Percentiles rank a stretch among this genome's conserved stretches.
Conservation (phyloP, 37 sponge, comb jelly and placozoan genomes). For the Spongilla lacustris region DNA sequence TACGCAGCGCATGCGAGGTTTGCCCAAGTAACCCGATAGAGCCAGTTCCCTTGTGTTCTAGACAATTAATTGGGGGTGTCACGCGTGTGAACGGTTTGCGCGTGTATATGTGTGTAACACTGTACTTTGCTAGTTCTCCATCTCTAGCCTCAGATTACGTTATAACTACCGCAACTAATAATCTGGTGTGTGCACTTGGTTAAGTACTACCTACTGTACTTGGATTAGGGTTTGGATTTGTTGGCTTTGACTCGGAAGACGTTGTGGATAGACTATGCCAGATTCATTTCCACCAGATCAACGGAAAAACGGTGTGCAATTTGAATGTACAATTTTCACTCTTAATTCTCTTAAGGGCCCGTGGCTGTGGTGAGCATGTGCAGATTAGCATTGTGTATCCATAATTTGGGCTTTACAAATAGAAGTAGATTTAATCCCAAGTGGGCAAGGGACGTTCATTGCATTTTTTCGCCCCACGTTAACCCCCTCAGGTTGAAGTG, state of each 20-base stretch:
- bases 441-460: no score
- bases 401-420: no score
- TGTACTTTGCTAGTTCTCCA: not conserved
- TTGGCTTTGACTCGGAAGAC: constrained; percentile 41
- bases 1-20: constrained; percentile 62
- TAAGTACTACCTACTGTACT: not conserved
- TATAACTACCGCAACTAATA: not conserved
- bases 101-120: not conserved
- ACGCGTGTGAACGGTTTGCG: no score
- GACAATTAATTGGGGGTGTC: no score
- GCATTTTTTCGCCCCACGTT: no score
- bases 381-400: not conserved
- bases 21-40: not conserved
- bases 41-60: not conserved
- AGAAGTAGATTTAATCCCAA: no score
- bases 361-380: not conserved
- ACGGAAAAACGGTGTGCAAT: constrained; percentile 51
- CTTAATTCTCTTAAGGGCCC: not conserved
- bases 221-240: constrained; percentile 73
- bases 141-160: not conserved
- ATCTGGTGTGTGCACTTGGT: not conserved
- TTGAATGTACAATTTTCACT: not conserved
- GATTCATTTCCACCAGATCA: constrained; percentile 42
- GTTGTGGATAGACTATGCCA: constrained; percentile 26
- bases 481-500: constrained; percentile 50